Evolutionary conservation across 1,140 invertebrate genomes (phyloP).

Genomic region (Nautilus pompilius): DNA sequence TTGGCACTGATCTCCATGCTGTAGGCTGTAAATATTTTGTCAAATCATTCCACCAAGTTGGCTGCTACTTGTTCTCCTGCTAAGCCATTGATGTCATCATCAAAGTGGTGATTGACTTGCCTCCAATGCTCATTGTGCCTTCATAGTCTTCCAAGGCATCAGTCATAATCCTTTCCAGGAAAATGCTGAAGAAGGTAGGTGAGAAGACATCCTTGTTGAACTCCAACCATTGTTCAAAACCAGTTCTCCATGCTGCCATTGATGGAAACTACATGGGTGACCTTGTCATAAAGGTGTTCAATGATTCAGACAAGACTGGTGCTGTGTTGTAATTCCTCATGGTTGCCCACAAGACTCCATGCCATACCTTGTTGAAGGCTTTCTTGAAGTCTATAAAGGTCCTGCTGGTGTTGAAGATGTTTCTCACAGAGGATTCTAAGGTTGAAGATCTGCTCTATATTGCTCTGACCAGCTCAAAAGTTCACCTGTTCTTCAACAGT

Average conservation of each 20-base stretch:
- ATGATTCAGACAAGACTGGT: conserved; percentile 6
- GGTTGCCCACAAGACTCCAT: conserved; percentile 3
- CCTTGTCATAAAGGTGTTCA: conserved; percentile 15
- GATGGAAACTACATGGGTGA: conserved; percentile 13
- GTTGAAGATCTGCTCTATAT: conserved; percentile 24
- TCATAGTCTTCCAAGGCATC: conserved; percentile 13
- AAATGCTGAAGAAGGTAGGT: conserved; percentile 18
- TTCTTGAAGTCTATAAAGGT: conserved; percentile 19
- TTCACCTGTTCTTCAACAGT: conserved; percentile 9
- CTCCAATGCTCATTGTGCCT: conserved; percentile 16
- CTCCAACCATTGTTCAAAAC: conserved; percentile 19
- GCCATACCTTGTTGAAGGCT: conserved; percentile 18
- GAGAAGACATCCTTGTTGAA: conserved; percentile 22
- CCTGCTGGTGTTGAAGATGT: conserved; percentile 14
- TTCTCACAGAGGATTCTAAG: conserved; percentile 14
- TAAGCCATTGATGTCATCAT: conserved; percentile 17
- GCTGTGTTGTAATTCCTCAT: conserved; percentile 16
- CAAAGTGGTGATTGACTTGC: conserved; percentile 17
- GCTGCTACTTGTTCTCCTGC: not conserved
- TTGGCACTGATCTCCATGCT: conserved; percentile 14
- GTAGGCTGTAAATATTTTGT: conserved; percentile 7
- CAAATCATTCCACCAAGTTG: conserved; percentile 9
- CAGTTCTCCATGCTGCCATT: conserved; percentile 11
- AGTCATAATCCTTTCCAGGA: conserved; percentile 16
- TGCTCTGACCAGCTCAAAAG: conserved; percentile 11